These are phyloP conservation scores for Hemibagrus wyckioides DNA, from an alignment of 2,113 vertebrate species.

Conservation along the genomic window DNA sequence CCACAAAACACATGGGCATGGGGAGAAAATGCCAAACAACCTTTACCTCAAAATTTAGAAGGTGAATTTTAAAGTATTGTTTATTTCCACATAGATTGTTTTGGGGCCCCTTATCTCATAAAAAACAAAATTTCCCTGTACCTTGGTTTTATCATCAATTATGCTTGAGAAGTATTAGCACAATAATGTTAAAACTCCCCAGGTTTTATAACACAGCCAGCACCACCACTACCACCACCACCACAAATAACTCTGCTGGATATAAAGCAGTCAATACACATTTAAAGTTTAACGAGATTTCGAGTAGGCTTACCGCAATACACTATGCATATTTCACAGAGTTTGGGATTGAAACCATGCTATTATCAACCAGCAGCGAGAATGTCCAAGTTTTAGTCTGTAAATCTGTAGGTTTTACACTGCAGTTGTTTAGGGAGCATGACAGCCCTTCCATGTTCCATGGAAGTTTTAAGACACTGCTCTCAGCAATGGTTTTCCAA, in stretches of 20 bases:
- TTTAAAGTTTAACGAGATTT: conserved; percentile 37
- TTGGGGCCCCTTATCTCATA: background rate
- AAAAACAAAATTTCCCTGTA: background rate
- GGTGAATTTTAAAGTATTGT: background rate
- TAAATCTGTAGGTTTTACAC: conserved; percentile 16
- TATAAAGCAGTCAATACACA: conserved; percentile 28
- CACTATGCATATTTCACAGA: conserved; percentile 38
- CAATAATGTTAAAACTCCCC: background rate
- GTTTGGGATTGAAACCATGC: conserved; percentile 12
- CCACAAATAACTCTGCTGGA: conserved; percentile 22
- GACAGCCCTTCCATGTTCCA: conserved; percentile 33
- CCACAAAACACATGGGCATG: background rate
- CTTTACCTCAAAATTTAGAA: background rate
- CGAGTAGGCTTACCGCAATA: background rate
- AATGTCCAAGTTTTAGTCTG: conserved; percentile 7
- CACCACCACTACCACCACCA: too few species aligned
- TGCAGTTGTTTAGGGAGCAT: conserved; percentile 33
- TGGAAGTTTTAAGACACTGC: conserved; percentile 51
- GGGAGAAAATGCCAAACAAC: background rate
- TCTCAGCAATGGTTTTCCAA: conserved; percentile 36
- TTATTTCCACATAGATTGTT: background rate
- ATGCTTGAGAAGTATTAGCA: background rate
- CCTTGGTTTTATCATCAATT: background rate
- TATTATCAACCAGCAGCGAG: background rate
- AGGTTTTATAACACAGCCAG: background rate